Base-by-base conservation (phyloP, 1,140 invertebrate species). In the Tetraneura akinire region DNA sequence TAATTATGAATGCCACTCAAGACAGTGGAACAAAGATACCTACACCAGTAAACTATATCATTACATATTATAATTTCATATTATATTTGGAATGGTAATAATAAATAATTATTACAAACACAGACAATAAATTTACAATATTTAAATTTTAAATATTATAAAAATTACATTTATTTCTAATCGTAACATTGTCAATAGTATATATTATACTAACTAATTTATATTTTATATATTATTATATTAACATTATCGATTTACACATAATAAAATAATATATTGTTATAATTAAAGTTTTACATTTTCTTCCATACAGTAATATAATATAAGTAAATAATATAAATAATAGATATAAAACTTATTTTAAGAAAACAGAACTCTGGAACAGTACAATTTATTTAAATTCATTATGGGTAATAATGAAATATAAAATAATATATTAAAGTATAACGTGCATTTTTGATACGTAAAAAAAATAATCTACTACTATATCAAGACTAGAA, bases 161-260 rank as follows among this genome's bases (percentile, higher is more conserved):
- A 80, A 71, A 64, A 71, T 66, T 80, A 57, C 66, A 80, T 71
- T 80, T 66, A 57, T 80, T 66, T 71, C 70, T 80, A 71, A 80
- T 80, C 26, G 49, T 80, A 80, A 80, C 80, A 80, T 80, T 71
- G 32, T 71, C 51, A 80, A 68, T 70, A 70, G 37, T 80, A 49
- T 68, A 21, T 51, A 42, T 70, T 29, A 14, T 70, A 49, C 45
- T 16, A 26, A 47, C 68, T 70, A 70, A 29, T 16, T 49, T 49
- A 26, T 47, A 26, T 8, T 47, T 21, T 66, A 42, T 42, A 70
- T 66, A 51, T 70, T 70, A 49, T 49, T 51, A 71, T 71, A 51
- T 71, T 49, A 80, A 71, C 53, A 80, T 80, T 42, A 68, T 57
- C 29, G 53, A 51, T 71, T 71, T 71, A 49, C 32, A 49, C 32